Evolutionary conservation across 37 sponge, comb jelly and placozoan genomes (phyloP).

Genomic region (Amphimedon queenslandica): DNA sequence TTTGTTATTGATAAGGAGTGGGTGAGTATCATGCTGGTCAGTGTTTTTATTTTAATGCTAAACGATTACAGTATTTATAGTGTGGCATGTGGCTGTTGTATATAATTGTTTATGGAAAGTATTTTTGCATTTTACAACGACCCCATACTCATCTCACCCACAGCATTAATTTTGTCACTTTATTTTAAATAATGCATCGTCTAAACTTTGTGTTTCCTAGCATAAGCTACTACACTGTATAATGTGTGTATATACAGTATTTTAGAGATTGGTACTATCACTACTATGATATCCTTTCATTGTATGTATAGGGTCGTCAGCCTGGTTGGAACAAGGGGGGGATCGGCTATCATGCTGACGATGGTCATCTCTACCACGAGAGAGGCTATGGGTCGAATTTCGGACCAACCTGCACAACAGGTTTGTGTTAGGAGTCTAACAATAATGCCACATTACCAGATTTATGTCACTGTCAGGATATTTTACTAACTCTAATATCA

Average conservation of each 20-base stretch:
- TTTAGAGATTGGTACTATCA: no score
- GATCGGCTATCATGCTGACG: constrained; percentile 41
- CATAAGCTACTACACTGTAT: no score
- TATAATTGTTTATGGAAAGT: not conserved
- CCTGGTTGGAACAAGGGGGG: constrained; percentile 34
- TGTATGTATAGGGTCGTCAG: constrained; percentile 6
- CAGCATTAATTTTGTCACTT: no score
- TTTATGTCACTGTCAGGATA: no score
- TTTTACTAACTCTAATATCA: no score
- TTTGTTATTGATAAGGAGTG: not conserved
- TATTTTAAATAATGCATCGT: constrained; percentile 9
- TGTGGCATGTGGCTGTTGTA: not conserved
- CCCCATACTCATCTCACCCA: no score
- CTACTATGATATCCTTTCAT: not conserved
- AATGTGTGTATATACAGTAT: no score
- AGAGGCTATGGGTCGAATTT: constrained; percentile 6
- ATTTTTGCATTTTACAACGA: no score
- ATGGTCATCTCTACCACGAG: constrained; percentile 24
- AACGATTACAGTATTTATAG: not conserved
- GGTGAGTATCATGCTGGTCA: not conserved
- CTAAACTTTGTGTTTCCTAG: no score
- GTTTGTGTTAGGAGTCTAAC: no score
- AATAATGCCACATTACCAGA: no score
- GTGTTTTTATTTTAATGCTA: not conserved
- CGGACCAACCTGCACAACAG: constrained; percentile 25